Conservation (phyloP, 2,888 invertebrate genomes). For the Sarcophaga subvicina region DNA sequence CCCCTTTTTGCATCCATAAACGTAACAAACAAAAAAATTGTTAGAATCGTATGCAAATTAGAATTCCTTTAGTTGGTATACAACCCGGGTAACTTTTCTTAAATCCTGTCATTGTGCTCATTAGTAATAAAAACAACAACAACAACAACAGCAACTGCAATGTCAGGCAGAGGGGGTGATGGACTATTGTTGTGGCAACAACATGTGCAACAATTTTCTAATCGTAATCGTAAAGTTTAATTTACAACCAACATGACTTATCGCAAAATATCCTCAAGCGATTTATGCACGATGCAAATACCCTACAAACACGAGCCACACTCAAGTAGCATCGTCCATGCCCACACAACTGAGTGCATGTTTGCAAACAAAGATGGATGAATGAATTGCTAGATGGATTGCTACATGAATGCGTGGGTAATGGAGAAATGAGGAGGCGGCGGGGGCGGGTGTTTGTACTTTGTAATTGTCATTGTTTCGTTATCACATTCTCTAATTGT, state of each 20-base stretch:
- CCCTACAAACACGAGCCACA: too few relatives aligned
- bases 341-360: not conserved
- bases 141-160: not conserved
- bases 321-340: not conserved
- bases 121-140: not conserved
- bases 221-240: slow-evolving; percentile 21
- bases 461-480: slow-evolving; percentile 57
- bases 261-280: slow-evolving; percentile 31
- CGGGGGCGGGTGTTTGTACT: not conserved
- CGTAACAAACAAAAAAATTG: not conserved
- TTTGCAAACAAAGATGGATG: not conserved
- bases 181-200: not conserved
- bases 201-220: slow-evolving; percentile 44
- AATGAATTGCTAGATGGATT: not conserved
- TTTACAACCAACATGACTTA: slow-evolving; percentile 45
- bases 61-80: not conserved
- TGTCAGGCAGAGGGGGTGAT: too few relatives aligned
- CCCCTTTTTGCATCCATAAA: not conserved
- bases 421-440: accelerated
- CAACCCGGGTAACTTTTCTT: not conserved
- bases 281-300: slow-evolving; percentile 25
- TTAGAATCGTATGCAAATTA: not conserved
- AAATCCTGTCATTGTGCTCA: not conserved
- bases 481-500: slow-evolving; percentile 60
- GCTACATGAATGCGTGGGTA: not conserved